Evolutionary conservation across 2,888 invertebrate species (phyloP).

Genomic region (Macropis europaea): DNA sequence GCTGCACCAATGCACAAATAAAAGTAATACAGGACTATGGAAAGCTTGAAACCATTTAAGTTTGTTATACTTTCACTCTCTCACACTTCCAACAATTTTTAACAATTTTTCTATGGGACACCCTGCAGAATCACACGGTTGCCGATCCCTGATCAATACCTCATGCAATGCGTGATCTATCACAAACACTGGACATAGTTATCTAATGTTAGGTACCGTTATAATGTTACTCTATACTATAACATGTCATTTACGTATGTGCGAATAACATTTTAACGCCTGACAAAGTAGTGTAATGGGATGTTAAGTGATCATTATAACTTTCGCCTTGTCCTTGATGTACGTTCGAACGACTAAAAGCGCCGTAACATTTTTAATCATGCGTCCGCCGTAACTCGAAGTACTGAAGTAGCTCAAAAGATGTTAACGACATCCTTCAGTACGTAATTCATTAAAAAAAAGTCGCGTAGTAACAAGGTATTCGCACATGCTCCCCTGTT

Average conservation of each 20-base stretch:
- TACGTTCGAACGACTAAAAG: background rate
- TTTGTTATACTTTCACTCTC: no score
- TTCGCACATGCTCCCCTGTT: slow-evolving; percentile 38
- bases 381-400: background rate
- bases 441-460: background rate
- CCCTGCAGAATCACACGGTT: background rate
- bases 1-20: no score
- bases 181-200: slow-evolving; percentile 30
- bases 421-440: background rate
- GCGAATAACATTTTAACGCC: slow-evolving; percentile 35
- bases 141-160: background rate
- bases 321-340: background rate
- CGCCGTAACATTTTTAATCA: background rate
- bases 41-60: no score
- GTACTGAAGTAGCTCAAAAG: background rate
- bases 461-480: slow-evolving; percentile 6
- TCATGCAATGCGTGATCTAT: slow-evolving; percentile 32
- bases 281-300: background rate
- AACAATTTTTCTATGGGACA: no score
- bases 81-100: no score
- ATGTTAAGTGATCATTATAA: background rate
- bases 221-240: slow-evolving; percentile 23
- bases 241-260: slow-evolving; percentile 36
- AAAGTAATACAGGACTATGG: no score
- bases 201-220: slow-evolving; percentile 30